A percentile compares a stretch with the other conserved stretches of the same genome.
These are phyloP conservation scores for Leptatherina wallacei DNA, from an alignment of 2,797 vertebrate genomes.

Conservation along the genomic window DNA sequence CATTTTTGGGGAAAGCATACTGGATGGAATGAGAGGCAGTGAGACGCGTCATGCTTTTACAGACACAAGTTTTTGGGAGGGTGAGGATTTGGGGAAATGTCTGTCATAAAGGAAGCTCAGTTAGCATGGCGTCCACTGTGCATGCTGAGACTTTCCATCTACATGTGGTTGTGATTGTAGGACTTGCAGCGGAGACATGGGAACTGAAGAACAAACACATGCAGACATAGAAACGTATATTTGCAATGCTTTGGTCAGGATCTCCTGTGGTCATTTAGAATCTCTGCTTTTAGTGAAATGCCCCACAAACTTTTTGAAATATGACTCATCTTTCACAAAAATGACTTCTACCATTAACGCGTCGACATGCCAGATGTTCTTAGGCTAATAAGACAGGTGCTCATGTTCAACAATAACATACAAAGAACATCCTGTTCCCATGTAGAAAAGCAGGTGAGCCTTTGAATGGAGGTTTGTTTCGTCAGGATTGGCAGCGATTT, in stretches of 20 bases:
- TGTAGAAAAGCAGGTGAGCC: constrained; percentile 34
- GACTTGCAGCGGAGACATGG: constrained; percentile 40
- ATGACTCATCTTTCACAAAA: constrained; percentile 10
- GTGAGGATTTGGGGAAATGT: constrained; percentile 55
- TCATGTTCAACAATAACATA: constrained; percentile 19
- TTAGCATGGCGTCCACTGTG: constrained; percentile 38
- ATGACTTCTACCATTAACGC: neutral
- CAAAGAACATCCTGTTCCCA: constrained; percentile 62
- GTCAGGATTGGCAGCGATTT: constrained; percentile 41
- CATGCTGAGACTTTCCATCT: constrained; percentile 43
- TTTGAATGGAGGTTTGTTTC: constrained; percentile 18
- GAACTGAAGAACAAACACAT: constrained; percentile 37
- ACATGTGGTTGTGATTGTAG: constrained; percentile 77
- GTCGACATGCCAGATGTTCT: constrained; percentile 33
- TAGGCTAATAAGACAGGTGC: constrained; percentile 55
- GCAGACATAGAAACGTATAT: constrained; percentile 37
- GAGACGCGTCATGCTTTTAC: constrained; percentile 43
- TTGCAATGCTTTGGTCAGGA: constrained; percentile 21
- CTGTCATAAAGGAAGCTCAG: constrained; percentile 52
- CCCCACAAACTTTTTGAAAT: constrained; percentile 7
- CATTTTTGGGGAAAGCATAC: constrained; percentile 50
- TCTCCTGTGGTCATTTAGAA: constrained; percentile 32
- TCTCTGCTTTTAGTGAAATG: constrained; percentile 17
- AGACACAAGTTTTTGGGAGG: constrained; percentile 56
- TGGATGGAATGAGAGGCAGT: constrained; percentile 42